These are phyloP conservation scores for Drosophila persimilis DNA, from an alignment of 1,140 invertebrate species.

Conservation along the genomic window DNA sequence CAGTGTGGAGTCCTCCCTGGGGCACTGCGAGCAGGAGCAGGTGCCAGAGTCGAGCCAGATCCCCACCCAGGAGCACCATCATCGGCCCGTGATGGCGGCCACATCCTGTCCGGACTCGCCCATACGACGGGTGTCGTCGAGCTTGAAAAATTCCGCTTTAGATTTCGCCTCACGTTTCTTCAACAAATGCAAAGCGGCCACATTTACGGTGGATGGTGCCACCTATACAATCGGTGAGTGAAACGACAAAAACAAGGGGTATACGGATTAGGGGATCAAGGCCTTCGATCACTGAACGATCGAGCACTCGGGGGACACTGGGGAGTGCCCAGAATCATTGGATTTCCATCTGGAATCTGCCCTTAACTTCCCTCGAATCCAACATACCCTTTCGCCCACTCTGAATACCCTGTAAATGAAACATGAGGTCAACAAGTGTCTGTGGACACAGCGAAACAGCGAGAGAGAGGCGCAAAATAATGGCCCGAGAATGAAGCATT, in stretches of 20 bases:
- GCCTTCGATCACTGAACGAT: too few relatives aligned
- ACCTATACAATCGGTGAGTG: conserved; percentile 91
- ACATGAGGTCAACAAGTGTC: conserved; percentile 65
- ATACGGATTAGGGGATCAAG: too few relatives aligned
- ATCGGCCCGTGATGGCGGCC: conserved; percentile 17
- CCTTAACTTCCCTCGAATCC: too few relatives aligned
- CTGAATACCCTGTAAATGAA: conserved; percentile 24
- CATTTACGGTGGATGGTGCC: conserved; percentile 90
- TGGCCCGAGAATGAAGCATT: background rate
- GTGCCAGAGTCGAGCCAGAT: too few relatives aligned
- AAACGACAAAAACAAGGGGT: too few relatives aligned
- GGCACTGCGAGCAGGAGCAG: conserved; percentile 16
- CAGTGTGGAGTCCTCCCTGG: conserved; percentile 22
- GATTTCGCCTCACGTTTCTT: conserved; percentile 85
- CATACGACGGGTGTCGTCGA: conserved; percentile 78
- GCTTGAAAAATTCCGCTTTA: conserved; percentile 75
- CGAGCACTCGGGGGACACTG: too few relatives aligned
- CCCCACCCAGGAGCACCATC: too few relatives aligned
- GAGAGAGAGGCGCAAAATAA: background rate
- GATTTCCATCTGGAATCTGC: too few relatives aligned
- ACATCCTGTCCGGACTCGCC: conserved; percentile 79
- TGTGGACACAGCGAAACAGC: conserved; percentile 9
- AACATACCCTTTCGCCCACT: too few relatives aligned
- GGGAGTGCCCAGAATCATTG: too few relatives aligned
- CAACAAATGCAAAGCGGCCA: conserved; percentile 91